Conservation (phyloP, 1,140 invertebrate species). For the Leguminivora glycinivorella region DNA sequence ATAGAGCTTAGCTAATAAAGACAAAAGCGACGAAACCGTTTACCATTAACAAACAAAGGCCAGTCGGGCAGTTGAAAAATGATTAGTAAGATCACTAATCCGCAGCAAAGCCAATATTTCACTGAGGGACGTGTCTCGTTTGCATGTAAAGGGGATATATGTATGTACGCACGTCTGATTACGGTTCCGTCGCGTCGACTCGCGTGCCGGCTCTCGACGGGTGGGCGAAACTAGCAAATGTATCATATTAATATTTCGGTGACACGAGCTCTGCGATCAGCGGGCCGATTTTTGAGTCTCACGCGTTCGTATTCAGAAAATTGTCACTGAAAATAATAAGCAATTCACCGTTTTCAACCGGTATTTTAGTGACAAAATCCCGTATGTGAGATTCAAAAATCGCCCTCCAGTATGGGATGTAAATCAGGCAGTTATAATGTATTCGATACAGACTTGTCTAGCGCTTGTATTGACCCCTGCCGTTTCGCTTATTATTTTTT, state of each 20-base stretch:
- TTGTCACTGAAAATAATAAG: too few relatives aligned
- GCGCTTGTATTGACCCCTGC: not conserved
- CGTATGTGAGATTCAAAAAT: too few relatives aligned
- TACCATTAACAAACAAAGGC: slow-evolving; percentile 1
- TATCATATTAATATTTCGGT: slow-evolving; percentile 11
- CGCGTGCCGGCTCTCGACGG: slow-evolving; percentile 4
- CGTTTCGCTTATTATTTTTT: not conserved
- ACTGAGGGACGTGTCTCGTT: not conserved
- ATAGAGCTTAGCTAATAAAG: not conserved
- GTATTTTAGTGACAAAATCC: too few relatives aligned
- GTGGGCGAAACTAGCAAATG: slow-evolving; percentile 19
- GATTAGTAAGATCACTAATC: not conserved
- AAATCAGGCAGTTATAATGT: slow-evolving; percentile 23
- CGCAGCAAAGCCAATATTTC: not conserved
- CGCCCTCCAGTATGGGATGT: slow-evolving; percentile 2
- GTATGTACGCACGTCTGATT: not conserved
- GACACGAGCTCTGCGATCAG: too few relatives aligned
- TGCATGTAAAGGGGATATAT: slow-evolving; percentile 2
- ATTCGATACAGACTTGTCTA: not conserved
- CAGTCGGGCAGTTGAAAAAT: not conserved
- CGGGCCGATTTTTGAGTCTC: too few relatives aligned
- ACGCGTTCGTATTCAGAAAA: too few relatives aligned
- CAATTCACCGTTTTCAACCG: too few relatives aligned
- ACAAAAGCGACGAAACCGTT: not conserved
- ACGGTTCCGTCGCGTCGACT: not conserved